Evolutionary conservation across 2,113 vertebrate species (phyloP).

Genomic region (Oostethus manadensis): DNA sequence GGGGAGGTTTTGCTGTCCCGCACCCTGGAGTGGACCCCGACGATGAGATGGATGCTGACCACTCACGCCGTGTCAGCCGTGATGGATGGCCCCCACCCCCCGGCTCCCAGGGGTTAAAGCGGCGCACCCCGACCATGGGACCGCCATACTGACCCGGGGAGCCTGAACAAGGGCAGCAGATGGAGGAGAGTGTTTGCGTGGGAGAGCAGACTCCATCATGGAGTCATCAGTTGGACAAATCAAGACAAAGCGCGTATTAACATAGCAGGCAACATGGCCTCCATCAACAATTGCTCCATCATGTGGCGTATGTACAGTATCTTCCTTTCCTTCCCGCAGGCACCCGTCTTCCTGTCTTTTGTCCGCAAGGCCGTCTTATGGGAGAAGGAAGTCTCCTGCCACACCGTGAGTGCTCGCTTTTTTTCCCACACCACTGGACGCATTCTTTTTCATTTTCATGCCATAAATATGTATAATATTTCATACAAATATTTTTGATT

Average conservation of each 20-base stretch:
- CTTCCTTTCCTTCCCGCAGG: conserved; percentile 47
- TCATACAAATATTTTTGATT: too few species aligned
- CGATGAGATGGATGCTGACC: conserved; percentile 60
- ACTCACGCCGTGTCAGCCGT: conserved; percentile 36
- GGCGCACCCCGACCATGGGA: conserved; percentile 15
- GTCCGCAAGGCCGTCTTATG: conserved; percentile 59
- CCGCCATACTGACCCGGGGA: conserved; percentile 30
- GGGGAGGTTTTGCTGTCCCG: conserved; percentile 45
- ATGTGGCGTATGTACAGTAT: background rate
- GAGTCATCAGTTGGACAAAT: conserved; percentile 36
- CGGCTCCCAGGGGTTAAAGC: conserved; percentile 26
- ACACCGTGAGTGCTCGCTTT: conserved; percentile 17
- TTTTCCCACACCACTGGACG: too few species aligned
- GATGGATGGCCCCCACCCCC: conserved; percentile 51
- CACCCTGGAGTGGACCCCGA: conserved; percentile 47
- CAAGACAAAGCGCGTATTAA: conserved; percentile 56
- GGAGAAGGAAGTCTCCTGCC: conserved; percentile 51
- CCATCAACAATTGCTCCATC: background rate
- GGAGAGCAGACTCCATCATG: conserved; percentile 45
- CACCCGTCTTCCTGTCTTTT: conserved; percentile 54
- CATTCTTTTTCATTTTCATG: too few species aligned
- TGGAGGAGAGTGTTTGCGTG: conserved; percentile 36
- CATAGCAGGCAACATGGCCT: conserved; percentile 8
- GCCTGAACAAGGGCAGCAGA: conserved; percentile 37
- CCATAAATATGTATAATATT: too few species aligned